Percentiles rank a stretch among this genome's conserved stretches.
Conservation (phyloP, 2,888 invertebrate genomes). For the Sabatieria punctata region DNA sequence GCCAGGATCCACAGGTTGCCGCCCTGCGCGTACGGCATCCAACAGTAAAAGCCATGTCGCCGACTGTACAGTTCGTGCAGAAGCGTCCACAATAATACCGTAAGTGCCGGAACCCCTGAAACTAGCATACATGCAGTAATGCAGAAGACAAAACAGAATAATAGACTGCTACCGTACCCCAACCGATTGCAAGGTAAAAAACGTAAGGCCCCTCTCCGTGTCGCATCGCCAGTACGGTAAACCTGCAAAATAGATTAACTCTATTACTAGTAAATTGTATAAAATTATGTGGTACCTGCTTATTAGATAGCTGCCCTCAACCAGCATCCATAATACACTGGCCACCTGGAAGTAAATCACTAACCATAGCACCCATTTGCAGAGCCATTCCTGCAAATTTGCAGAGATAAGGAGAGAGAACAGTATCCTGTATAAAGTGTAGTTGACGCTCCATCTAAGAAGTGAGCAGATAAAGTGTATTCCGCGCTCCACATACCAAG, state of each 20-base stretch:
- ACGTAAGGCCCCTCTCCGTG: constrained; percentile 39
- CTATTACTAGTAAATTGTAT: constrained; percentile 2
- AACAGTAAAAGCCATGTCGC: constrained; percentile 27
- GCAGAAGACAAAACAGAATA: no score
- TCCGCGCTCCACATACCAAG: no score
- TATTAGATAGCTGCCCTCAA: constrained; percentile 35
- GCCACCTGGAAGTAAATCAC: constrained; percentile 41
- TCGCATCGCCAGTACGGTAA: constrained; percentile 43
- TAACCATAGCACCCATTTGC: constrained; percentile 38
- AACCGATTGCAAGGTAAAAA: constrained; percentile 41
- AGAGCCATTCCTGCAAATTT: constrained; percentile 41
- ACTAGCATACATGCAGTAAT: no score
- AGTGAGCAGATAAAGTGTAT: no score
- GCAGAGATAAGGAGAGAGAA: no score
- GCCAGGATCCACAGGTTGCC: constrained; percentile 31
- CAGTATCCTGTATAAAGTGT: no score
- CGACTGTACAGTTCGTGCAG: constrained; percentile 26
- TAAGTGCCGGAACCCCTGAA: constrained; percentile 37
- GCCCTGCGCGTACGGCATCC: constrained; percentile 33
- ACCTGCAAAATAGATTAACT: constrained; percentile 30
- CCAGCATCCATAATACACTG: constrained; percentile 45
- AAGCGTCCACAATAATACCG: constrained; percentile 36
- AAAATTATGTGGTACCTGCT: constrained; percentile 8
- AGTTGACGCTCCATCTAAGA: no score
- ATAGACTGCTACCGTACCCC: no score